phyloP scores from a whole-genome alignment of 2,797 vertebrate genomes.

The Enteromius paludinosus region DNA sequence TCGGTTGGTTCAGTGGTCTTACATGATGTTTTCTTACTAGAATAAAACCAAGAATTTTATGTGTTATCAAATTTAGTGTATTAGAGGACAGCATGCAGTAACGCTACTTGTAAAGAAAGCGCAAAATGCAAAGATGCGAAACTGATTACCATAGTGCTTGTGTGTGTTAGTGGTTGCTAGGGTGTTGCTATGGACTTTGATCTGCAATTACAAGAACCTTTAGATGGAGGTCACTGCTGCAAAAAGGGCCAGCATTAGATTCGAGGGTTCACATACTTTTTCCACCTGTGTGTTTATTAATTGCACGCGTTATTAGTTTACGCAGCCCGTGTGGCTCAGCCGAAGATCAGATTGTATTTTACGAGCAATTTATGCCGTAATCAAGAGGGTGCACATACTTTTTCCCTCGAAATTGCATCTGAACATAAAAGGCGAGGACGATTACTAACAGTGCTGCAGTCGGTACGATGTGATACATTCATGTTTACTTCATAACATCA shows the following conservation, averaged over 20 bases:
- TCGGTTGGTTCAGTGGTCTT: background rate
- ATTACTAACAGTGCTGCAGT: constrained; percentile 4
- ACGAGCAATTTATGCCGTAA: constrained; percentile 1
- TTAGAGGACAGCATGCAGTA: constrained; percentile 64
- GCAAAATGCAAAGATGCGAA: background rate
- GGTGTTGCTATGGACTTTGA: background rate
- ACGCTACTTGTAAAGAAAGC: background rate
- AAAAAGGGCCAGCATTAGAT: background rate
- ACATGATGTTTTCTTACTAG: background rate
- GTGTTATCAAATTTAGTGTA: constrained; percentile 16
- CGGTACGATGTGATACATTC: background rate
- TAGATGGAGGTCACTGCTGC: background rate
- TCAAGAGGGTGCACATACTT: background rate
- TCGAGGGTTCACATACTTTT: background rate
- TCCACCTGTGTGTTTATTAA: background rate
- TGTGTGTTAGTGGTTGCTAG: background rate
- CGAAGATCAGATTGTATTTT: background rate
- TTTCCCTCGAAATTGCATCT: background rate
- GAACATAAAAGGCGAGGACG: background rate
- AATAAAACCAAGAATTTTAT: no score
- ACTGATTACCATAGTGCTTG: background rate
- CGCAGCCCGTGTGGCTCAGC: background rate
- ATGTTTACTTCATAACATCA: constrained; percentile 6
- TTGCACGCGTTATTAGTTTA: background rate
- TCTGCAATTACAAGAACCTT: background rate